These are phyloP conservation scores for Columba guinea DNA, from an alignment of 2,797 vertebrate species.

Conservation along the genomic window DNA sequence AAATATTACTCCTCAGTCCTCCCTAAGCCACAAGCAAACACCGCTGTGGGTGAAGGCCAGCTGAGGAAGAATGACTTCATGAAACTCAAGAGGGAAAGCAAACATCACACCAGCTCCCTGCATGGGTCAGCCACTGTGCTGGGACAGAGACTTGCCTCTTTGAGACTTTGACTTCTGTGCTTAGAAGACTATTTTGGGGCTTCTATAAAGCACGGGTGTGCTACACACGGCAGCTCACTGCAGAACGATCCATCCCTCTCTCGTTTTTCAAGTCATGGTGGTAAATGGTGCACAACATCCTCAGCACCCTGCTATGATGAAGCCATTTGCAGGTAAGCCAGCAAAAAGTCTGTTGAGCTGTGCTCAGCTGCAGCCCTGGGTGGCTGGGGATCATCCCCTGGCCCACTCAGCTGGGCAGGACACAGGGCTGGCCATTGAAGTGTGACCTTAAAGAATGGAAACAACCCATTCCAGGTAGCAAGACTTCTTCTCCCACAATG, in stretches of 20 bases:
- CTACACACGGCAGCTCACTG: not conserved
- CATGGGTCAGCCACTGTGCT: not conserved
- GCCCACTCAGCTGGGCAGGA: fast-evolving
- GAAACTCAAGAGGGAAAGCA: constrained; percentile 41
- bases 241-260: not conserved
- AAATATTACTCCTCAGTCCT: not conserved
- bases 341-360: not conserved
- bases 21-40: constrained; percentile 32
- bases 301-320: not conserved
- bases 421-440: not conserved
- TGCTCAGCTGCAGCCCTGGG: fast-evolving
- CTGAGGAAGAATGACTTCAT: constrained; percentile 37
- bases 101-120: not conserved
- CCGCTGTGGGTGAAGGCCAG: not conserved
- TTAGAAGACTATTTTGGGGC: not conserved
- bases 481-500: not conserved
- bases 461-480: not conserved
- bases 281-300: not conserved
- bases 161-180: not conserved
- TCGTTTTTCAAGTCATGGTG: not conserved
- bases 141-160: not conserved
- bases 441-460: not conserved
- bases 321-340: not conserved
- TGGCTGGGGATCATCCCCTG: not conserved
- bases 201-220: not conserved